Conservation (phyloP, 2,888 invertebrate genomes). For the Xanthorhoe spadicearia region DNA sequence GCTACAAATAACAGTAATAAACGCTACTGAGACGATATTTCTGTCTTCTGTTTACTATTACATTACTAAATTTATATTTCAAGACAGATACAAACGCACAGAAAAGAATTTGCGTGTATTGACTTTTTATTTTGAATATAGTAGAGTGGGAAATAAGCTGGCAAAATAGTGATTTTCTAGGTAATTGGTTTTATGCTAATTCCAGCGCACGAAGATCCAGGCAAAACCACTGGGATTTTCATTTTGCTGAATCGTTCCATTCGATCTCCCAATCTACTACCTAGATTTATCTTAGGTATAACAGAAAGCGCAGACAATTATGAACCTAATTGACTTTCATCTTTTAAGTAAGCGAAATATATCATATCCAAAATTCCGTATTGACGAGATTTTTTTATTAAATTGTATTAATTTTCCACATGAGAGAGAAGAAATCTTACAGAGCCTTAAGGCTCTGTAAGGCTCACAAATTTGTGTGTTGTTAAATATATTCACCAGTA, state of each 20-base stretch:
- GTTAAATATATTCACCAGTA: too few species aligned
- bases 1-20: constrained; percentile 45
- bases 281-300: neutral
- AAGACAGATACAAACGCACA: too few species aligned
- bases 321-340: neutral
- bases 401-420: too few species aligned
- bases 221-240: constrained; percentile 18
- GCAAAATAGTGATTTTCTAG: constrained; percentile 21
- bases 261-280: constrained; percentile 16
- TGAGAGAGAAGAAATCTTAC: too few species aligned
- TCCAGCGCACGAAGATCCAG: constrained; percentile 7
- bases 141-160: constrained; percentile 5
- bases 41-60: constrained; percentile 35
- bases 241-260: constrained; percentile 16
- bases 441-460: too few species aligned
- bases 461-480: too few species aligned
- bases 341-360: too few species aligned
- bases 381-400: too few species aligned
- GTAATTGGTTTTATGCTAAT: constrained; percentile 34
- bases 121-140: too few species aligned
- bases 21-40: constrained; percentile 27
- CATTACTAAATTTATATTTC: constrained; percentile 9
- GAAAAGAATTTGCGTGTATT: too few species aligned
- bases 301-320: neutral
- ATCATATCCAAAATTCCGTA: too few species aligned